phyloP scores from a whole-genome alignment of 1,140 invertebrate genomes.

The Neodiprion pinetum region DNA sequence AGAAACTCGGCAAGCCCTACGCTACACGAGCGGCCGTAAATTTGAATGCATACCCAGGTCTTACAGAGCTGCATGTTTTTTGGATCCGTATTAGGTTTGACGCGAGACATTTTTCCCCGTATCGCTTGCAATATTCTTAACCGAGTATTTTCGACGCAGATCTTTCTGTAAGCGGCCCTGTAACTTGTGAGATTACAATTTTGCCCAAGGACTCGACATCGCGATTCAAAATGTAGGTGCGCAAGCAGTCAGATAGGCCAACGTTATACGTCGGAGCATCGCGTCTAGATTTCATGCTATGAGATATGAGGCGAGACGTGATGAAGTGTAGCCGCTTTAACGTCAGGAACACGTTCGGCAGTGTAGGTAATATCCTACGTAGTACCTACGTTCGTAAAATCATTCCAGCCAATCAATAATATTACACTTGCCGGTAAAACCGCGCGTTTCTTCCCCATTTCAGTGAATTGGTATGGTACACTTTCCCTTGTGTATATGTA shows the following conservation, averaged over 20 bases:
- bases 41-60: too few species aligned
- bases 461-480: not conserved
- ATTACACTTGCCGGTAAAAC: not conserved
- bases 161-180: too few species aligned
- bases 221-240: too few species aligned
- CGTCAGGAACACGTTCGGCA: not conserved
- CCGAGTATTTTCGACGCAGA: too few species aligned
- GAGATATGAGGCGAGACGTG: not conserved
- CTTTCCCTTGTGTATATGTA: not conserved
- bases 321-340: not conserved
- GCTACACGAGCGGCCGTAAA: not conserved
- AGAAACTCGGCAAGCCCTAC: not conserved
- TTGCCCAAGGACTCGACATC: too few species aligned
- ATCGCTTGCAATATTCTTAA: too few species aligned
- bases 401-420: not conserved
- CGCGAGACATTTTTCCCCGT: too few species aligned
- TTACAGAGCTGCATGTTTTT: too few species aligned
- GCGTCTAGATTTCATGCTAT: not conserved
- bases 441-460: not conserved
- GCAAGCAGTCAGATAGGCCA: too few species aligned
- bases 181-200: too few species aligned
- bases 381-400: not conserved
- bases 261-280: not conserved
- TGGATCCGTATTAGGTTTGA: too few species aligned
- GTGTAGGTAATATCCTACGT: not conserved